phyloP scores from a whole-genome alignment of 2,113 vertebrate species.

The Anthoscopus minutus region DNA sequence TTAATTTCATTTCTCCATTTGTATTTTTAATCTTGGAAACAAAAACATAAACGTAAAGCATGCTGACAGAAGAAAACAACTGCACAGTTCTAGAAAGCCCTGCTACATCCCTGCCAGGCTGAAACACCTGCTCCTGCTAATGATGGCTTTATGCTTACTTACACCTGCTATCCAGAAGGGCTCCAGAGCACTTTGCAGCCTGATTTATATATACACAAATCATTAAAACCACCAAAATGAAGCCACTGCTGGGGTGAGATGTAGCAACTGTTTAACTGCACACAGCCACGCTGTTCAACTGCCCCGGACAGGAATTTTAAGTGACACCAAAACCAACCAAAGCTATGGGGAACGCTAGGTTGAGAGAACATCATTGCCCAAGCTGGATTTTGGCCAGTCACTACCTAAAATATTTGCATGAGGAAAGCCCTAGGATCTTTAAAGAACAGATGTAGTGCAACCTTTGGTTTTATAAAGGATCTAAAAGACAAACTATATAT shows the following conservation, averaged over 20 bases:
- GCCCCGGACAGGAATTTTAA: background rate
- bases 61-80: constrained; percentile 12
- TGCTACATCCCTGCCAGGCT: constrained; percentile 33
- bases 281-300: background rate
- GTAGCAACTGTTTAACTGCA: constrained; percentile 6
- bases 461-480: background rate
- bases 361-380: background rate
- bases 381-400: background rate
- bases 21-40: constrained; percentile 50
- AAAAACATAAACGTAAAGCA: constrained; percentile 35
- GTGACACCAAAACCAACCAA: background rate
- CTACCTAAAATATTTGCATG: background rate
- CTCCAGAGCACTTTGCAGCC: constrained; percentile 28
- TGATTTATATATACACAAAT: constrained; percentile 37
- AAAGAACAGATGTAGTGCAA: background rate
- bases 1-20: constrained; percentile 65
- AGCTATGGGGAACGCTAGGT: background rate
- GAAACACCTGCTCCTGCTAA: constrained; percentile 55
- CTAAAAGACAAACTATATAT: background rate
- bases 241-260: background rate
- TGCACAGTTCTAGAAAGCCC: constrained; percentile 19
- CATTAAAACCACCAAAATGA: constrained; percentile 44
- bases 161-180: constrained; percentile 56
- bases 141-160: constrained; percentile 29
- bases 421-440: background rate